Conservation (phyloP, 2,797 vertebrate species). For the Percopsis omiscomaycus region DNA sequence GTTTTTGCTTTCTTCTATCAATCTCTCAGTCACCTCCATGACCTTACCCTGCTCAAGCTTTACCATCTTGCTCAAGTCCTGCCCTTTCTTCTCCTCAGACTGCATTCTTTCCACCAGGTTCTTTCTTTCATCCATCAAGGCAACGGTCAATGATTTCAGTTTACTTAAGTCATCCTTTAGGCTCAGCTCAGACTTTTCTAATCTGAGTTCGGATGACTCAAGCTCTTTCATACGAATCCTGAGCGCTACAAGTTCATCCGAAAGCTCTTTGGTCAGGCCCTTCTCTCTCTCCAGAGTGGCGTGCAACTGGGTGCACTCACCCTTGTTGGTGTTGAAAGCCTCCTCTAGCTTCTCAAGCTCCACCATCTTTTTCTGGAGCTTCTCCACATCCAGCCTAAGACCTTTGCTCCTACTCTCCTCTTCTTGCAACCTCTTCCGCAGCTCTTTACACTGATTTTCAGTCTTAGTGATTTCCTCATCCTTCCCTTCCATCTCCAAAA, state of each 20-base stretch:
- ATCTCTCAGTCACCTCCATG: slow-evolving; percentile 94
- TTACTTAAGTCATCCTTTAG: slow-evolving; percentile 96
- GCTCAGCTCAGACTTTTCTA: slow-evolving; percentile 91
- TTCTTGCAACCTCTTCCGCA: slow-evolving; percentile 88
- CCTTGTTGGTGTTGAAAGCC: slow-evolving; percentile 85
- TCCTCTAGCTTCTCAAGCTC: slow-evolving; percentile 92
- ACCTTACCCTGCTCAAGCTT: slow-evolving; percentile 93
- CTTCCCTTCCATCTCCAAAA: slow-evolving; percentile 97
- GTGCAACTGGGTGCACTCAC: slow-evolving; percentile 86
- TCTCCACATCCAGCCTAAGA: slow-evolving; percentile 89
- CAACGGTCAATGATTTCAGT: slow-evolving; percentile 91
- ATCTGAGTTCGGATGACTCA: slow-evolving; percentile 87
- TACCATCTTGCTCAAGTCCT: slow-evolving; percentile 86
- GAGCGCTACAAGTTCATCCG: slow-evolving; percentile 88
- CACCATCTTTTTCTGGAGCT: slow-evolving; percentile 90
- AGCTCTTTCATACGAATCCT: slow-evolving; percentile 92
- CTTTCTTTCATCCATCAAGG: slow-evolving; percentile 94
- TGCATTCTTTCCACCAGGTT: slow-evolving; percentile 90
- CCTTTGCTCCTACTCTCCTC: slow-evolving; percentile 88
- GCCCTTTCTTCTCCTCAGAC: slow-evolving; percentile 89
- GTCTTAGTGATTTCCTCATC: slow-evolving; percentile 96
- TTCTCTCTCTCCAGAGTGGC: slow-evolving; percentile 88
- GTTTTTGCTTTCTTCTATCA: slow-evolving; percentile 98
- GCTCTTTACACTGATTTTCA: slow-evolving; percentile 88
- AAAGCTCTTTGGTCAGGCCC: slow-evolving; percentile 87